Percentiles rank a stretch among this genome's conserved stretches.
phyloP scores from a whole-genome alignment of 2,888 invertebrate species.

The Limnephilus marmoratus region DNA sequence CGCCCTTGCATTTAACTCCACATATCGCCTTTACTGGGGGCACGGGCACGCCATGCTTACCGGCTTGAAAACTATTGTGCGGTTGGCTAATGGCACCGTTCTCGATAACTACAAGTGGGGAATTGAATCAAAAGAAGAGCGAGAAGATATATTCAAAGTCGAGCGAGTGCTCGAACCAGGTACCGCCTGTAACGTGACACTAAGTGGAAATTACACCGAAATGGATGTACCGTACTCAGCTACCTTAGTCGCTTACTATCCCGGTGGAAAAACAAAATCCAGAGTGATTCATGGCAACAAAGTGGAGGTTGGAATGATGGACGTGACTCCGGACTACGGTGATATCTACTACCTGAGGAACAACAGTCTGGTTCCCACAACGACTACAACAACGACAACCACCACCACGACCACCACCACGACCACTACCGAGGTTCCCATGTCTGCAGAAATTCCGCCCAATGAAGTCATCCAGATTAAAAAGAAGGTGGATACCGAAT shows the following conservation, averaged over 20 bases:
- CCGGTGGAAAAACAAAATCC: constrained; percentile 78
- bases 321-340: constrained; percentile 85
- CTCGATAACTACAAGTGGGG: constrained; percentile 85
- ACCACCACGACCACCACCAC: constrained; percentile 78
- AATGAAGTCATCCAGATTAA: constrained; percentile 66
- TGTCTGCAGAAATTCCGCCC: constrained; percentile 72
- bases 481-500: constrained; percentile 67
- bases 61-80: constrained; percentile 82
- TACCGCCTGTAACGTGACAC: constrained; percentile 89
- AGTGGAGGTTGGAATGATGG: constrained; percentile 81
- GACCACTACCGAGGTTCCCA: constrained; percentile 76
- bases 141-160: constrained; percentile 78
- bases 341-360: constrained; percentile 87
- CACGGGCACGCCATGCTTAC: constrained; percentile 85
- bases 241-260: constrained; percentile 83
- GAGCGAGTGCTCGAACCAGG: constrained; percentile 85
- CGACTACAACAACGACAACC: constrained; percentile 81
- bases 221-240: constrained; percentile 87
- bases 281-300: constrained; percentile 81
- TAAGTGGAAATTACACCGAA: constrained; percentile 84
- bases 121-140: constrained; percentile 76
- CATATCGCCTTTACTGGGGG: constrained; percentile 87
- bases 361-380: constrained; percentile 87
- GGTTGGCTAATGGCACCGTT: constrained; percentile 77
- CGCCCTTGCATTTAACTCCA: constrained; percentile 84